Evolutionary conservation across 2,888 invertebrate genomes (phyloP).

Genomic region (Drosophila tanythrix): DNA sequence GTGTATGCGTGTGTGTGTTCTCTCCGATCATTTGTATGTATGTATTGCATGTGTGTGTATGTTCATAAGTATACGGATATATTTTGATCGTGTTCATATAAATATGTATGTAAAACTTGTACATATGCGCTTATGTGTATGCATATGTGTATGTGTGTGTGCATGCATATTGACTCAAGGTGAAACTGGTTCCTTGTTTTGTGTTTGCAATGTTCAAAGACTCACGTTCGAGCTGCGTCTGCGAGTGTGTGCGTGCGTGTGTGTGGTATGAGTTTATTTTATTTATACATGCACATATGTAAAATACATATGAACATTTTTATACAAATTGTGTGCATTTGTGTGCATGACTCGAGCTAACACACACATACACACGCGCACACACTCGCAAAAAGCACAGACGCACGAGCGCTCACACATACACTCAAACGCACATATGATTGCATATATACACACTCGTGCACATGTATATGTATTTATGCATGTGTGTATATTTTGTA

Average conservation of each 20-base stretch:
- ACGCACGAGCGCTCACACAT: conserved; percentile 13
- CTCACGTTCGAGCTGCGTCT: conserved; percentile 76
- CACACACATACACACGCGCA: conserved; percentile 8
- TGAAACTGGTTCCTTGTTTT: conserved; percentile 80
- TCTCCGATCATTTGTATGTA: conserved; percentile 2
- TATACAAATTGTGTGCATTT: conserved; percentile 32
- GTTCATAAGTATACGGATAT: conserved; percentile 16
- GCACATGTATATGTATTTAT: background rate
- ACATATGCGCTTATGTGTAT: conserved; percentile 6
- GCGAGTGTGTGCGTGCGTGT: conserved; percentile 11
- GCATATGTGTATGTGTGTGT: conserved; percentile 25
- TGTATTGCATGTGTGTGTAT: conserved; percentile 8
- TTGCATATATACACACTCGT: conserved; percentile 4
- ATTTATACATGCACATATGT: conserved; percentile 31
- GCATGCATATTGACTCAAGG: conserved; percentile 64
- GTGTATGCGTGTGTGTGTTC: conserved; percentile 6
- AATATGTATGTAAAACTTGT: conserved; percentile 16
- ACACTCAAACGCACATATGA: conserved; percentile 20
- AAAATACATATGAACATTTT: conserved; percentile 15
- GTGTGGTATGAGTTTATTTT: conserved; percentile 67
- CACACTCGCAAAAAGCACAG: conserved; percentile 21
- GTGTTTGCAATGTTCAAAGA: conserved; percentile 76
- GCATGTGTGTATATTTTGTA: background rate
- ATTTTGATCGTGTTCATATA: conserved; percentile 35
- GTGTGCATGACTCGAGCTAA: conserved; percentile 22